These are phyloP conservation scores for Rhodeus uyekii DNA, from an alignment of 2,797 vertebrate species.

Conservation along the genomic window DNA sequence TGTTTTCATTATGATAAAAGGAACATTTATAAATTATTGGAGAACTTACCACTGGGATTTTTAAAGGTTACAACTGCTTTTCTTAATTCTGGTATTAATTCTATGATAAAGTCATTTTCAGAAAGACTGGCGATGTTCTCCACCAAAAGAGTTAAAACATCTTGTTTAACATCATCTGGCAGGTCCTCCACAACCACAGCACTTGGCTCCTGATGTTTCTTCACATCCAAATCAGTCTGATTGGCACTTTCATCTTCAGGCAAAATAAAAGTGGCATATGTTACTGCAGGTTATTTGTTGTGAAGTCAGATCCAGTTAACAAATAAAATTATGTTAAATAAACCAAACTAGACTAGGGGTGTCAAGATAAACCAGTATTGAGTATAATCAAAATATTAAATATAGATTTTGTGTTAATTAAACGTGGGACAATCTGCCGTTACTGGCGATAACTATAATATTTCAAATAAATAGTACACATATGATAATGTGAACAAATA, in stretches of 20 bases:
- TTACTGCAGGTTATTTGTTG: background rate
- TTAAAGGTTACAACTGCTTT: slow-evolving; percentile 67
- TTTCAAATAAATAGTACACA: too few relatives aligned
- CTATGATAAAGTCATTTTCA: slow-evolving; percentile 61
- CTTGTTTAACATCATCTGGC: slow-evolving; percentile 19
- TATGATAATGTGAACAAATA: too few relatives aligned
- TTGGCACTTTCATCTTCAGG: background rate
- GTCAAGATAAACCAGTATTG: too few relatives aligned
- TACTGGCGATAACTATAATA: too few relatives aligned
- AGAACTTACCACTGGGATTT: slow-evolving; percentile 57
- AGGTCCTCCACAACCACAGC: slow-evolving; percentile 66
- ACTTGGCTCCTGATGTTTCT: background rate
- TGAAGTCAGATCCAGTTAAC: background rate
- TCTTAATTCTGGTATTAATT: slow-evolving; percentile 65
- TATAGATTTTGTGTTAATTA: too few relatives aligned
- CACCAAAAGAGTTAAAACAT: slow-evolving; percentile 68
- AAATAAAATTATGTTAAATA: background rate
- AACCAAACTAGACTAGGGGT: too few relatives aligned
- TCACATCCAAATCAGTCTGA: background rate
- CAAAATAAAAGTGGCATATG: slow-evolving; percentile 11
- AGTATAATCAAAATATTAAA: too few relatives aligned
- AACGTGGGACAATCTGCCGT: too few relatives aligned
- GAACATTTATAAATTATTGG: background rate
- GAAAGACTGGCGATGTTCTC: slow-evolving; percentile 58
- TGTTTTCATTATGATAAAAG: background rate